A percentile compares a stretch with the other conserved stretches of the same genome.
These are phyloP conservation scores for Phylloscopus collybita DNA, from an alignment of 2,797 vertebrate species.

Conservation along the genomic window DNA sequence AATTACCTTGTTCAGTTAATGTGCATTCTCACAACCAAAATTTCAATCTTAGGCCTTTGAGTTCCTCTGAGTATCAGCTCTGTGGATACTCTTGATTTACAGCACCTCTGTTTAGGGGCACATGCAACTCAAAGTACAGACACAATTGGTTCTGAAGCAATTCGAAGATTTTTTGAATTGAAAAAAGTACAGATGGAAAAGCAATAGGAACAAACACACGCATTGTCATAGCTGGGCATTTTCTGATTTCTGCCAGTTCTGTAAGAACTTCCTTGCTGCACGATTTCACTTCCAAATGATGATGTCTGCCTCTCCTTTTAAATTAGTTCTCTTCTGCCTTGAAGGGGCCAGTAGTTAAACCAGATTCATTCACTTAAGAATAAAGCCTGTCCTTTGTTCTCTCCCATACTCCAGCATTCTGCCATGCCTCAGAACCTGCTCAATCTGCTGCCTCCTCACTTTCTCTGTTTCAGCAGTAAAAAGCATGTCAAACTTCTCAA, in stretches of 20 bases:
- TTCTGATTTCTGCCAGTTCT: background rate
- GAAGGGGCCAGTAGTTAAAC: background rate
- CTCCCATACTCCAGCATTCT: background rate
- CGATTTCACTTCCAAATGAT: background rate
- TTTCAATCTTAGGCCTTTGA: background rate
- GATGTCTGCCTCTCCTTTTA: background rate
- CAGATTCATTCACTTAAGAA: background rate
- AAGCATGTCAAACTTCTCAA: fast-evolving
- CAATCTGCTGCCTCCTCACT: background rate
- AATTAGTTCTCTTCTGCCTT: background rate
- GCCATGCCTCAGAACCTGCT: background rate
- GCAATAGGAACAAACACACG: background rate
- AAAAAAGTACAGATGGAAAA: background rate
- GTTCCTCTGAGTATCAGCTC: background rate
- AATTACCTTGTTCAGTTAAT: background rate
- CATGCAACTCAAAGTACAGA: background rate
- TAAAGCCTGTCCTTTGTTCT: background rate
- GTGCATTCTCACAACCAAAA: background rate
- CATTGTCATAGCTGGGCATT: background rate
- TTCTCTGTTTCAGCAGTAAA: background rate
- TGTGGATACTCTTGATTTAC: background rate
- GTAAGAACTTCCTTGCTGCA: background rate
- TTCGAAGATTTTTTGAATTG: background rate
- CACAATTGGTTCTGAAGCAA: background rate
- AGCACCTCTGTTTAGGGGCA: background rate